A percentile compares a stretch with the other conserved stretches of the same genome.
These are phyloP conservation scores for Drosophila carrolli DNA, from an alignment of 1,140 invertebrate genomes.

Conservation along the genomic window DNA sequence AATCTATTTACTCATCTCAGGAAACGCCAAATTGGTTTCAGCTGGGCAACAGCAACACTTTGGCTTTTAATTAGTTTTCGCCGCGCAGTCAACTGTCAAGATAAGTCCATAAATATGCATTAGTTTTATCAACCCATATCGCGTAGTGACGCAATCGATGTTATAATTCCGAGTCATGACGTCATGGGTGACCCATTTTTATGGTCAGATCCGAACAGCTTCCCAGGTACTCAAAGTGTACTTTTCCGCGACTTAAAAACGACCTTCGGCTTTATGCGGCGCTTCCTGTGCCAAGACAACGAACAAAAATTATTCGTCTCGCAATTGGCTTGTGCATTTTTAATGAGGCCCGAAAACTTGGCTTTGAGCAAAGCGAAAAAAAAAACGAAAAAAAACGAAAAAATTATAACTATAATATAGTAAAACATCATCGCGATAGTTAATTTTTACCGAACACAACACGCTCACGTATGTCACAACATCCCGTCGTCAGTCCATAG, in stretches of 20 bases:
- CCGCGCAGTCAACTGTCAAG: conserved; percentile 20
- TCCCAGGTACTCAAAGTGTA: conserved; percentile 14
- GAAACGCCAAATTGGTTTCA: background rate
- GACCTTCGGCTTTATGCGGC: conserved; percentile 24
- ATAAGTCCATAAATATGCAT: conserved; percentile 27
- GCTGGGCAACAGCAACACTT: background rate
- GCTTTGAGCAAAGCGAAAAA: conserved; percentile 18
- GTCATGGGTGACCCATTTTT: conserved; percentile 5
- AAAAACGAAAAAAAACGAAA: background rate
- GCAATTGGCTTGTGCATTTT: conserved; percentile 50
- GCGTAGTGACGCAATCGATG: conserved; percentile 18
- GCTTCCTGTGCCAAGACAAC: conserved; percentile 41
- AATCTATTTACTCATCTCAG: conserved; percentile 7
- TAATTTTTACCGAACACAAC: conserved; percentile 32
- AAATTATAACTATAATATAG: conserved; percentile 20
- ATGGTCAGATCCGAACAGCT: background rate
- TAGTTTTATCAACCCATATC: conserved; percentile 15
- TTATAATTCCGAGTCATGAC: background rate
- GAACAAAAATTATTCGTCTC: conserved; percentile 25
- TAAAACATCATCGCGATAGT: conserved; percentile 45
- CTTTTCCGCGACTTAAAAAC: conserved; percentile 11
- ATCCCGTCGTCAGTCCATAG: conserved; percentile 20
- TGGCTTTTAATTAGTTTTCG: conserved; percentile 38
- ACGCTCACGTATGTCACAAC: conserved; percentile 43
- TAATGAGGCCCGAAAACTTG: conserved; percentile 41